These are phyloP conservation scores for Pachydiplax longipennis DNA, from an alignment of 2,888 invertebrate species.

Conservation along the genomic window DNA sequence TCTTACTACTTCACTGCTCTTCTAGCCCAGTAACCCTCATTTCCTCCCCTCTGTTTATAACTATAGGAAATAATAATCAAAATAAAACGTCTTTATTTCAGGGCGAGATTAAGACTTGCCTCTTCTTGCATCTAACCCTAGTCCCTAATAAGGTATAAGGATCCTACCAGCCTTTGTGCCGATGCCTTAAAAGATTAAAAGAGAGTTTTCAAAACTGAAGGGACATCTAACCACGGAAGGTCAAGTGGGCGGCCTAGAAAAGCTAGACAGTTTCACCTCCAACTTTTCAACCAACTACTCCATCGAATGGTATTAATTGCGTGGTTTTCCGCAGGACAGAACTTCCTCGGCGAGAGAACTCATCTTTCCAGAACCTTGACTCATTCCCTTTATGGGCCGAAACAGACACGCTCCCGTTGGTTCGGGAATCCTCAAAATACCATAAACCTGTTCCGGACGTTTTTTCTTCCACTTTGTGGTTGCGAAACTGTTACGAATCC, in stretches of 20 bases:
- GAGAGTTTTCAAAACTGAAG: neutral
- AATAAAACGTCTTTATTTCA: too few relatives aligned
- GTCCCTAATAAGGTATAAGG: too few relatives aligned
- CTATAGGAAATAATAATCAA: too few relatives aligned
- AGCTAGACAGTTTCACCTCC: neutral
- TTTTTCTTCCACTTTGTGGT: neutral
- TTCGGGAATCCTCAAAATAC: neutral
- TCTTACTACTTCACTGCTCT: too few relatives aligned
- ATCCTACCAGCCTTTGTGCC: too few relatives aligned
- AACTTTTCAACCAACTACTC: neutral
- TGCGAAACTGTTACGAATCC: too few relatives aligned
- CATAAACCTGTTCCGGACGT: neutral
- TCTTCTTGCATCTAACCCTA: too few relatives aligned
- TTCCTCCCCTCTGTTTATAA: too few relatives aligned
- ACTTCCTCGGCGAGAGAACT: neutral
- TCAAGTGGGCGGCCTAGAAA: neutral
- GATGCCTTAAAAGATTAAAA: too few relatives aligned
- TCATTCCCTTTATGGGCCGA: neutral
- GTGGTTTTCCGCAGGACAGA: neutral
- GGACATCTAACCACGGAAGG: neutral
- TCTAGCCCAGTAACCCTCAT: too few relatives aligned
- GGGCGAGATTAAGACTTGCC: too few relatives aligned
- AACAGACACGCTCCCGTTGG: neutral
- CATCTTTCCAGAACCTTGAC: neutral
- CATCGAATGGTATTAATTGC: neutral